Evolutionary conservation across 2,888 invertebrate genomes (phyloP), one percentile per base, ranked within the genome.

Genomic region (Hirtodrosophila confusa): DNA sequence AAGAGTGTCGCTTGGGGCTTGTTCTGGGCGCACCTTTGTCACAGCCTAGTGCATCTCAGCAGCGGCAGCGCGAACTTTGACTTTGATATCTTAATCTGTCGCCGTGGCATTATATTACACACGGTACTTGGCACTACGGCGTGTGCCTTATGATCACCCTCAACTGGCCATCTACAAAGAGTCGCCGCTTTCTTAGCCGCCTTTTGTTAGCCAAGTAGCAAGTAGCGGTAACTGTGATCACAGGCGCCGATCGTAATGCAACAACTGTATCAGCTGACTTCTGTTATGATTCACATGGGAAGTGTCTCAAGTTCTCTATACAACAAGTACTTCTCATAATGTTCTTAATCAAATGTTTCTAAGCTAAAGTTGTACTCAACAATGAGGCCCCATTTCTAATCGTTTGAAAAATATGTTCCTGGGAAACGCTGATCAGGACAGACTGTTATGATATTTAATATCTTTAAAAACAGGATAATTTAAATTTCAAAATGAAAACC

Each of bases 11-110:
- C 60, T 53, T 44, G 69, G 53, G 62, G 40, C 69, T 64, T 69
- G 69, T 66, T 64, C 53, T 73, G 63, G 60, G 35, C 70, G 56
- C 73, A 75, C 68, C 73, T 78, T 79, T 75, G 86, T 77, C 85
- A 85, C 78, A 86, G 82, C 73, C 74, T 74, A 61, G 75, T 78
- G 78, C 71, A 86, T 80, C 69, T 44, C 37, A 37, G 37, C 57
- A 67, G 78, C 88, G 80, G 76, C 79, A 70, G 67, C 70, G 57
- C 74, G 82, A 77, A 72, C 75, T 83, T 84, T 80, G 75, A 73
- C 89, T 89, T 89, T 89, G 89, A 86, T 86, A 89, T 89, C 85
- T 79, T 75, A 78, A 88, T 80, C 79, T 80, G 50, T 69, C 50
- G 54, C 39, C 55, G 48, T 24, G 80, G 82, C 86, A 86, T 83